phyloP scores from a whole-genome alignment of 1,140 invertebrate genomes.

The Pachypsylla venusta region DNA sequence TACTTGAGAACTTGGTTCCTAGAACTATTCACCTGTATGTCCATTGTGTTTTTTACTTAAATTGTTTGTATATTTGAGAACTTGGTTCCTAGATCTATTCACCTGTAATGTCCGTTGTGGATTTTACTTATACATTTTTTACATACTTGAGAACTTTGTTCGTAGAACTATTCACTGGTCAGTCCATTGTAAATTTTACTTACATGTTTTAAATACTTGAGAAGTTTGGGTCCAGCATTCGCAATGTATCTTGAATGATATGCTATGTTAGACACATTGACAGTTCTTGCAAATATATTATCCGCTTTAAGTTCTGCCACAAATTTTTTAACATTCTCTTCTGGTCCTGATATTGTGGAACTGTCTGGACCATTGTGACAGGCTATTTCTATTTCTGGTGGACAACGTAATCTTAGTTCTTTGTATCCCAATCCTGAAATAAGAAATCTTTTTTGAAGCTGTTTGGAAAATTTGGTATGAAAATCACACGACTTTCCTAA shows the following conservation, averaged over 20 bases:
- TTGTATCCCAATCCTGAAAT: constrained; percentile 41
- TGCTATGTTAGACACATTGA: constrained; percentile 50
- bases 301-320: constrained; percentile 35
- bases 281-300: constrained; percentile 45
- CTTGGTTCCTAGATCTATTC: no score
- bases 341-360: constrained; percentile 39
- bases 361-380: constrained; percentile 52
- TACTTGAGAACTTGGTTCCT: no score
- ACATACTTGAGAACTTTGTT: no score
- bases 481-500: no score
- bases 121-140: no score
- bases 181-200: neutral
- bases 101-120: no score
- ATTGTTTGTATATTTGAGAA: no score
- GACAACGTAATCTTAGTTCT: constrained; percentile 34
- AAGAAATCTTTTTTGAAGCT: no score
- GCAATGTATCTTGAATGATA: constrained; percentile 66
- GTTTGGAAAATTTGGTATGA: no score
- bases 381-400: constrained; percentile 44
- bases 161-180: neutral
- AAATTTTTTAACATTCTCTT: constrained; percentile 33
- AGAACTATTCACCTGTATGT: no score
- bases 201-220: constrained; percentile 53
- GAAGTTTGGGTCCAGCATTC: constrained; percentile 52
- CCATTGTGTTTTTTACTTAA: no score